phyloP scores from a whole-genome alignment of 2,888 invertebrate species.

The Maniola hyperantus region DNA sequence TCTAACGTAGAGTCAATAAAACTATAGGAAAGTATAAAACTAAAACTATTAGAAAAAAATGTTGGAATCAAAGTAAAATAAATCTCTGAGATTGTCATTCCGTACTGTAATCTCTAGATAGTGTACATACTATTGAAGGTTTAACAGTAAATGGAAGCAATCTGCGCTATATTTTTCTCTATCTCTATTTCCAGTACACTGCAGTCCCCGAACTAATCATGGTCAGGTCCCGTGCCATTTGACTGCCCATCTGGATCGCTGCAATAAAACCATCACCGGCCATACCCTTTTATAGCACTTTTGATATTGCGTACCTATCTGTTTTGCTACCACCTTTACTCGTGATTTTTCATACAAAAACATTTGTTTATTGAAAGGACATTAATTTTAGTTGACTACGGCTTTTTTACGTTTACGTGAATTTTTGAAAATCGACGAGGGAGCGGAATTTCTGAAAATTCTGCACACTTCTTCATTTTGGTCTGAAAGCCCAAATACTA shows the following conservation, averaged over 20 bases:
- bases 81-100: slow-evolving; percentile 1
- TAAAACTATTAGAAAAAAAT: background rate
- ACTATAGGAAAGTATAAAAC: no score
- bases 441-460: no score
- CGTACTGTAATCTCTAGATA: slow-evolving; percentile 1
- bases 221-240: slow-evolving; percentile 65
- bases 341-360: background rate
- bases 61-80: background rate
- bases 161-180: slow-evolving; percentile 37
- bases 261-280: slow-evolving; percentile 40
- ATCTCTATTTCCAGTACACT: slow-evolving; percentile 46
- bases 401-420: no score
- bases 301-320: slow-evolving; percentile 14
- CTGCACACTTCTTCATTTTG: no score
- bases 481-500: no score
- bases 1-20: no score
- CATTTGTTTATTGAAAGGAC: no score
- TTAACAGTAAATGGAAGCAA: slow-evolving; percentile 35
- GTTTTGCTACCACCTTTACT: background rate
- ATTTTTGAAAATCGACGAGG: no score
- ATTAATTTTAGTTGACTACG: no score
- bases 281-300: slow-evolving; percentile 30
- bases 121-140: slow-evolving; percentile 5
- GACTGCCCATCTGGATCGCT: slow-evolving; percentile 48
- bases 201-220: slow-evolving; percentile 76